A percentile compares a stretch with the other conserved stretches of the same genome.
Conservation (phyloP, 2,113 vertebrate genomes). For the Prunella fulvescens region DNA sequence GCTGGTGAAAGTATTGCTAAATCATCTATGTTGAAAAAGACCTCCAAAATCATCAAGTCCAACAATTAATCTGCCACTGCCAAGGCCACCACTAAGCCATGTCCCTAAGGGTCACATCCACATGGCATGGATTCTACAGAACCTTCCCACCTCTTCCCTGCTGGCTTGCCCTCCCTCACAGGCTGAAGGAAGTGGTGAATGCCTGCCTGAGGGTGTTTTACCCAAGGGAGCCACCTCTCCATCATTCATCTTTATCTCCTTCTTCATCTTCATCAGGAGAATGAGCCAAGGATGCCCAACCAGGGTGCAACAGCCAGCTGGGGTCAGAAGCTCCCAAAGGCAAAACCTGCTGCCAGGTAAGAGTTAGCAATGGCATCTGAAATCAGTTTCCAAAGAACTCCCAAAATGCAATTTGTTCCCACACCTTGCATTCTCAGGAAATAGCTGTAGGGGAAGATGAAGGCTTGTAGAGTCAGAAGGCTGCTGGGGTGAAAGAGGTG, state of each 20-base stretch:
- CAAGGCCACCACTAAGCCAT: neutral
- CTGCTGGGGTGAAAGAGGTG: neutral
- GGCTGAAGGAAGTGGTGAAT: rapidly evolving
- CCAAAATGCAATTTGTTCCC: neutral
- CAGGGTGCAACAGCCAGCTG: rapidly evolving
- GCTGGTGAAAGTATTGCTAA: neutral
- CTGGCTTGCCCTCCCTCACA: neutral
- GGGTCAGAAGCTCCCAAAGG: neutral
- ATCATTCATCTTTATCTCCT: neutral
- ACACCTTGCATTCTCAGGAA: rapidly evolving
- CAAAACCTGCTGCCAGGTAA: neutral
- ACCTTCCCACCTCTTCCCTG: neutral
- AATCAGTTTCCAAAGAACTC: neutral
- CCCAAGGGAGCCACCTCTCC: neutral
- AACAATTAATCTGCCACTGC: neutral
- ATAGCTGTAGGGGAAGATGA: neutral
- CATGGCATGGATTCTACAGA: neutral
- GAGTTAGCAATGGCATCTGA: neutral
- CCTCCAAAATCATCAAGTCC: rapidly evolving
- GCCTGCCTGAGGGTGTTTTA: neutral
- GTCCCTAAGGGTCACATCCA: neutral
- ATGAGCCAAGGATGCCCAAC: neutral
- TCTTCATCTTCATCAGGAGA: neutral
- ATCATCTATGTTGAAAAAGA: neutral
- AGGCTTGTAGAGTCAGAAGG: rapidly evolving